Conservation (phyloP, 2,888 invertebrate species). For the Coelopa pilipes region DNA sequence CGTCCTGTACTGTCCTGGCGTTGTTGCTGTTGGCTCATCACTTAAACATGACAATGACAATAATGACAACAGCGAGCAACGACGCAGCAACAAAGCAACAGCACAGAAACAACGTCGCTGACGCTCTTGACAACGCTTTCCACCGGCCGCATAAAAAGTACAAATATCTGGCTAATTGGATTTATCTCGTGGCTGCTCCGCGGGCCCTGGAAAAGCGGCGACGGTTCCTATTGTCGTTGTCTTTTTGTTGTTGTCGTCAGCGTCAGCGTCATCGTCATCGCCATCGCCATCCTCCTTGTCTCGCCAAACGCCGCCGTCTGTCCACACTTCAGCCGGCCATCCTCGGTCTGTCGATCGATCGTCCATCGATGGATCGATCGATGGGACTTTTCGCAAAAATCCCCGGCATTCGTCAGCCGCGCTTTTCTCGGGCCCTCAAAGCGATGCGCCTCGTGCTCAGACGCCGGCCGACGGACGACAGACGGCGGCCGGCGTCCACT, state of each 20-base stretch:
- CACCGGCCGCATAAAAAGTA: slow-evolving; percentile 65
- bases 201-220: slow-evolving; percentile 38
- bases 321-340: background rate
- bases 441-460: too few species aligned
- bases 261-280: background rate
- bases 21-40: slow-evolving; percentile 32
- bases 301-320: too few species aligned
- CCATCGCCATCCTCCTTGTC: background rate
- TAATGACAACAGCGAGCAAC: slow-evolving; percentile 44
- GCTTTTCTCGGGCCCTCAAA: too few species aligned
- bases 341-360: too few species aligned
- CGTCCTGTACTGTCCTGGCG: background rate
- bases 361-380: too few species aligned
- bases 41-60: slow-evolving; percentile 40
- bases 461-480: too few species aligned
- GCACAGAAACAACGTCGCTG: slow-evolving; percentile 11
- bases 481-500: too few species aligned
- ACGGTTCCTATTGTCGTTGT: slow-evolving; percentile 28
- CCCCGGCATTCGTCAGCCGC: too few species aligned
- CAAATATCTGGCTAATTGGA: slow-evolving; percentile 67
- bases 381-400: too few species aligned
- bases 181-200: slow-evolving; percentile 60
- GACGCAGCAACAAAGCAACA: slow-evolving; percentile 38
- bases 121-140: slow-evolving; percentile 52
- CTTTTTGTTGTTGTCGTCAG: slow-evolving; percentile 26